Evolutionary conservation across 2,113 vertebrate species (phyloP).

Genomic region (Nematolebias whitei): DNA sequence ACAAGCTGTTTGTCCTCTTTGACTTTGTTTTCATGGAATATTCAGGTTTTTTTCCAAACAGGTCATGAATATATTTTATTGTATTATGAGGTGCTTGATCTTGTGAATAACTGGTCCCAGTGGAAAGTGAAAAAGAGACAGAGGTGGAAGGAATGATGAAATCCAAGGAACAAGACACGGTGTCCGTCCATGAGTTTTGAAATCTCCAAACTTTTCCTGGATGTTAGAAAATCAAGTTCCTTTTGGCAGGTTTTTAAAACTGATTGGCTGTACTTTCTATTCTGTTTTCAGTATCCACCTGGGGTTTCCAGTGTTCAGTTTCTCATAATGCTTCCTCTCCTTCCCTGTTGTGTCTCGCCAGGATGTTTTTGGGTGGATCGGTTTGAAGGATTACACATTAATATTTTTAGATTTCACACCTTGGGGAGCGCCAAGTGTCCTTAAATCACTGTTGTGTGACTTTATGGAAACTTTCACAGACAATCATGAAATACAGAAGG

Average conservation of each 20-base stretch:
- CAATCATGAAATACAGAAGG: neutral
- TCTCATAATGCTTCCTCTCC: constrained; percentile 1
- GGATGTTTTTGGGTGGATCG: constrained; percentile 9
- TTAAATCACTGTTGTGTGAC: constrained; percentile 10
- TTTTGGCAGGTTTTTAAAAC: constrained; percentile 18
- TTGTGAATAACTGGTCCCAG: constrained; percentile 22
- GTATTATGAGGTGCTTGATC: constrained; percentile 23
- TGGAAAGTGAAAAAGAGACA: neutral
- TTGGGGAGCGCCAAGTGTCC: constrained; percentile 4
- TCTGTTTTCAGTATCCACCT: constrained; percentile 7
- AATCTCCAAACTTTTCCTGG: constrained; percentile 8
- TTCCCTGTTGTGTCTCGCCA: constrained; percentile 2
- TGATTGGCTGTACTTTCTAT: constrained; percentile 39
- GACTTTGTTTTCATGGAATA: constrained; percentile 8
- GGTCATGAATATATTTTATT: constrained; percentile 11
- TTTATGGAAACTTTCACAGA: constrained; percentile 1
- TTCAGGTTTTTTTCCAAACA: neutral
- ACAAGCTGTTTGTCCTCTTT: neutral
- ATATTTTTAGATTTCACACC: constrained; percentile 19
- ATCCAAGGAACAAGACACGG: no score
- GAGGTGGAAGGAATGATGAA: constrained; percentile 10
- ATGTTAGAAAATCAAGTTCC: constrained; percentile 1
- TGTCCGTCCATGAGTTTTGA: constrained; percentile 19
- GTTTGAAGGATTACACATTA: constrained; percentile 21
- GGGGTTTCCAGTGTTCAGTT: constrained; percentile 11